These are phyloP conservation scores for Norana najaformis DNA, from an alignment of 2,888 invertebrate species.

Conservation along the genomic window DNA sequence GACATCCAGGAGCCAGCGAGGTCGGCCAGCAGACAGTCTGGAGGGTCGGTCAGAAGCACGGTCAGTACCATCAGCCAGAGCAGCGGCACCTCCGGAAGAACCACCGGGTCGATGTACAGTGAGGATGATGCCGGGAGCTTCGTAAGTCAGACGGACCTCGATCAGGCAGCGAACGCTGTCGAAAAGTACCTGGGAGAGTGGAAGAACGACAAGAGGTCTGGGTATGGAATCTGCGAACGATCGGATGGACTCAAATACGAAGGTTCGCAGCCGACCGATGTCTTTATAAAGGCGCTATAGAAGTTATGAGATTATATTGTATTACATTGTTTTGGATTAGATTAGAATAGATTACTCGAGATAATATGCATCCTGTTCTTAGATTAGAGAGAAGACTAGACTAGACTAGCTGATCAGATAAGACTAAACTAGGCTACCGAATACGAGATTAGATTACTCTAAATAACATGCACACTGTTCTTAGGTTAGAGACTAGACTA, in stretches of 20 bases:
- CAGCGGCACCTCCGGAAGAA: slow-evolving; percentile 77
- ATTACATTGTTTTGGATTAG: background rate
- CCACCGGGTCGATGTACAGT: slow-evolving; percentile 63
- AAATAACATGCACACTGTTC: too few relatives aligned
- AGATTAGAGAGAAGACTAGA: too few relatives aligned
- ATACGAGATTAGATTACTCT: too few relatives aligned
- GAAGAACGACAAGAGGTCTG: slow-evolving; percentile 98
- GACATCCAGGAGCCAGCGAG: slow-evolving; percentile 26
- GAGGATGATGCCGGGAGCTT: slow-evolving; percentile 55
- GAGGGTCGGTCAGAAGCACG: slow-evolving; percentile 81
- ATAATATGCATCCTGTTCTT: too few relatives aligned
- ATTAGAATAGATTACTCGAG: background rate
- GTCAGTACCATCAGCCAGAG: slow-evolving; percentile 57
- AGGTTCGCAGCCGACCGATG: slow-evolving; percentile 67
- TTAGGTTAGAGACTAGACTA: too few relatives aligned
- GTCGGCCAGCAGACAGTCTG: slow-evolving; percentile 24
- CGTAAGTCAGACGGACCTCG: slow-evolving; percentile 74
- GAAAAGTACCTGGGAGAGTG: slow-evolving; percentile 99
- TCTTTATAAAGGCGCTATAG: background rate
- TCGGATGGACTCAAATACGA: slow-evolving; percentile 97
- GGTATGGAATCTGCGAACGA: slow-evolving; percentile 95
- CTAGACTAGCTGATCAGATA: too few relatives aligned
- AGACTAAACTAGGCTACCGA: too few relatives aligned
- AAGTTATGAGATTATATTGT: too few relatives aligned
- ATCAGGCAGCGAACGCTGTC: slow-evolving; percentile 92